phyloP scores from a whole-genome alignment of 92 coral and sea anemone genomes.

The Epizoanthus illoricatus region DNA sequence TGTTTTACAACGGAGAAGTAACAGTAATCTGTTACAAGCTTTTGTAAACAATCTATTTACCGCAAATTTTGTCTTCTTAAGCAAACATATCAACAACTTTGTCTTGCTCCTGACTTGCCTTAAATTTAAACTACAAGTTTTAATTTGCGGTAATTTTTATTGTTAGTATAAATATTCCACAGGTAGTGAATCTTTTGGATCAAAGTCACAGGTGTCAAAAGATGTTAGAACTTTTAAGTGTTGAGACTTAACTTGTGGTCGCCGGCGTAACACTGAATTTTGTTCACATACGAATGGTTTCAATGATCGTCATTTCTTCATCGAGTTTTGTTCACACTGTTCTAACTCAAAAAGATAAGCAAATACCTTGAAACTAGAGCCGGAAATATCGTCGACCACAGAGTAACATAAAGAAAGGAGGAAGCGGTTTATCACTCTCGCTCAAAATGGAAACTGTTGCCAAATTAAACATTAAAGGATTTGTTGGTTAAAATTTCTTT shows the following conservation, averaged over 20 bases:
- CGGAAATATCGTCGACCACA: too few species aligned
- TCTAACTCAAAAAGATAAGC: background rate
- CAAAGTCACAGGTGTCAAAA: slow-evolving; percentile 24
- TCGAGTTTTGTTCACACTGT: background rate
- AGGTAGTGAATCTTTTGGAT: slow-evolving; percentile 14
- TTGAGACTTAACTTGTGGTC: slow-evolving; percentile 1
- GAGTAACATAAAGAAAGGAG: too few species aligned
- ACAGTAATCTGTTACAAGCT: slow-evolving; percentile 3
- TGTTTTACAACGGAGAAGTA: background rate
- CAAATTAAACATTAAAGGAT: too few species aligned
- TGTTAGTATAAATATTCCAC: slow-evolving; percentile 15
- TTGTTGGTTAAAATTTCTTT: too few species aligned
- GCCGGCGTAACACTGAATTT: slow-evolving; percentile 12
- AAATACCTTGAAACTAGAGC: too few species aligned
- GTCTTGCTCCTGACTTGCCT: background rate
- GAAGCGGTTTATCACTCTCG: too few species aligned
- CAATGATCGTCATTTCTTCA: background rate
- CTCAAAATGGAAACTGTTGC: too few species aligned
- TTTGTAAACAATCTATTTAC: slow-evolving; percentile 14
- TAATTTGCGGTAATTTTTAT: background rate
- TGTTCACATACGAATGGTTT: background rate
- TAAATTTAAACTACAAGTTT: background rate
- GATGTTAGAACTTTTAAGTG: slow-evolving; percentile 9
- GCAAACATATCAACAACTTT: slow-evolving; percentile 9
- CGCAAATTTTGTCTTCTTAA: background rate